phyloP scores from a whole-genome alignment of 2,113 vertebrate species.

The Turdus rufiventris region DNA sequence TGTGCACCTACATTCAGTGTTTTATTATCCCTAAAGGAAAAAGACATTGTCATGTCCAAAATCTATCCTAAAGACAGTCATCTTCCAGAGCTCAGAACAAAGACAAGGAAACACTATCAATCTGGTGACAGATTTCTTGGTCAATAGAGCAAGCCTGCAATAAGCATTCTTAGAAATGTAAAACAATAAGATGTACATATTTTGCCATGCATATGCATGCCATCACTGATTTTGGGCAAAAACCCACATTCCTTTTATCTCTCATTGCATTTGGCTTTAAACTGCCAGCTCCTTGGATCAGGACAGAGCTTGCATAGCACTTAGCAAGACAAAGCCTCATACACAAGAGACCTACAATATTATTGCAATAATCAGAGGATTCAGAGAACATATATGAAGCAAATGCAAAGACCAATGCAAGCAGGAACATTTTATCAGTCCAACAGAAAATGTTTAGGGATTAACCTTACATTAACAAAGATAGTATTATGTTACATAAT shows the following conservation, averaged over 20 bases:
- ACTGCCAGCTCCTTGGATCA: background rate
- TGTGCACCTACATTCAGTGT: background rate
- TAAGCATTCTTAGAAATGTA: background rate
- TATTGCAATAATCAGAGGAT: background rate
- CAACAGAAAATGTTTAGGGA: background rate
- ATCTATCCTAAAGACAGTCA: background rate
- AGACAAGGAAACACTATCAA: background rate
- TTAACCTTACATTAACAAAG: background rate
- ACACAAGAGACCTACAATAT: background rate
- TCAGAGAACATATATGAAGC: background rate
- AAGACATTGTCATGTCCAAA: background rate
- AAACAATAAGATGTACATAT: background rate
- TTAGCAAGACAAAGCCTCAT: background rate
- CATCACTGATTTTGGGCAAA: background rate
- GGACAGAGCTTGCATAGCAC: background rate
- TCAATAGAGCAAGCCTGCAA: background rate
- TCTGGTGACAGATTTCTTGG: background rate
- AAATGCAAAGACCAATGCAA: background rate
- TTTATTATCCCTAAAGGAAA: background rate
- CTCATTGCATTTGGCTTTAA: background rate
- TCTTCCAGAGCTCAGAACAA: background rate
- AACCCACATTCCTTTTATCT: background rate
- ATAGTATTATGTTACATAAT: background rate
- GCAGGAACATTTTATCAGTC: background rate
- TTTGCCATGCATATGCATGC: background rate